Base-by-base conservation (phyloP, 2,797 vertebrate genomes). In the Psittacula echo region DNA sequence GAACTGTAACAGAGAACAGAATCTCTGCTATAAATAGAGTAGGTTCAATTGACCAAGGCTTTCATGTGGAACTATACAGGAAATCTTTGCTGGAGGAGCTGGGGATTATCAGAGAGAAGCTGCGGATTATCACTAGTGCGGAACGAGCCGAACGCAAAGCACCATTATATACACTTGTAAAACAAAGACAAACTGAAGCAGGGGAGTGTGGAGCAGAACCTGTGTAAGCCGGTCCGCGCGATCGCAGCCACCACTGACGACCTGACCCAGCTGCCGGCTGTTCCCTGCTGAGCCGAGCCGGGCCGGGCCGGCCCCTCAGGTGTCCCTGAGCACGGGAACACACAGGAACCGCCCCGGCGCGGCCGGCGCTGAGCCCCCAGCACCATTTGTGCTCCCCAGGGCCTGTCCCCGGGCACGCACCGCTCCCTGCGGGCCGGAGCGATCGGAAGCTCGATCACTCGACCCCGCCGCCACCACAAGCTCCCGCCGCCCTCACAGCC, bases 191-290 rank as follows among this genome's bases (percentile, higher is more conserved):
- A 72, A 87, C 14, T 34, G 64, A 74, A 60, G 2, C 2, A 2
- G 13, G 3, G 12, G 12, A 0, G 0, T 19, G 24, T 18, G 39
- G 37, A 41, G 50, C 44, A 51, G 47, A 9, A 47, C 21, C 41
- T 20, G 29, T 4, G 32, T 10, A 8, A 9, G 9, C 4, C n/a
- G 4, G 8, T 27, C 29, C 6, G 21, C 0, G 5, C 1, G 2
- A 9, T 2, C 16, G 18, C 30, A 19, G 41, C 45, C 45, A 12
- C 12, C 60, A 2, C 18, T 2, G 11, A 5, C 5, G 29, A 15
- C 20, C 42, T 0, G 11, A 4, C 16, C 16, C n/a, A 21, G 29
- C 58, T 11, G 41, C 34, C n/a, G 58, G 56, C n/a, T 37, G 37
- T 1, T 32, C 18, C 3, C 72, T 26, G 19, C 21, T 1, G 29